A percentile compares a stretch with the other conserved stretches of the same genome.
phyloP scores from a whole-genome alignment of 2,113 vertebrate species.

The Podarcis muralis region DNA sequence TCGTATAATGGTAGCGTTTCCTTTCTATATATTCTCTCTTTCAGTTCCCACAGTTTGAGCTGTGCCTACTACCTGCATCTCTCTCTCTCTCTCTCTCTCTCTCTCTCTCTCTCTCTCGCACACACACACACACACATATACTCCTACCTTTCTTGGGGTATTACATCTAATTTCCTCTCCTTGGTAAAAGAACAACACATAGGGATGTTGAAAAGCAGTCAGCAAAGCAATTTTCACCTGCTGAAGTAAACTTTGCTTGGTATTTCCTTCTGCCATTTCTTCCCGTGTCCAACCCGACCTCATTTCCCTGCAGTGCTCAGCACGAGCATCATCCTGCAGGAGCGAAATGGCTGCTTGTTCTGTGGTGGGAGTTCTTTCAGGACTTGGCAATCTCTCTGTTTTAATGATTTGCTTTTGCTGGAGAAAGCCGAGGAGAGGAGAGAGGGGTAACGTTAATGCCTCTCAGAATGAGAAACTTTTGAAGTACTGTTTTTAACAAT shows the following conservation, averaged over 20 bases:
- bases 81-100: too few species aligned
- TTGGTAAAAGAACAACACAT: slow-evolving; percentile 16
- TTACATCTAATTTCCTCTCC: slow-evolving; percentile 6
- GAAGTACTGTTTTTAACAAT: too few species aligned
- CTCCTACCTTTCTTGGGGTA: neutral
- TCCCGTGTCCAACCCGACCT: neutral
- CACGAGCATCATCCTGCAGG: slow-evolving; percentile 21
- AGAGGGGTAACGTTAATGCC: neutral
- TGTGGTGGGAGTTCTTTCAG: slow-evolving; percentile 35
- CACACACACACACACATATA: neutral
- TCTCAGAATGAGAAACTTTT: too few species aligned
- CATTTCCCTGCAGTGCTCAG: slow-evolving; percentile 55
- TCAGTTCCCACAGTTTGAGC: neutral
- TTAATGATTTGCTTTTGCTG: slow-evolving; percentile 22
- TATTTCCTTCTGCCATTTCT: slow-evolving; percentile 32
- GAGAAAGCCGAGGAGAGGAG: slow-evolving; percentile 52
- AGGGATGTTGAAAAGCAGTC: slow-evolving; percentile 19
- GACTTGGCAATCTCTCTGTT: neutral
- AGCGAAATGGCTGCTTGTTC: slow-evolving; percentile 28
- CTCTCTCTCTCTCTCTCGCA: too few species aligned
- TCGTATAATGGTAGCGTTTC: neutral
- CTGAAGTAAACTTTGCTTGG: slow-evolving; percentile 52
- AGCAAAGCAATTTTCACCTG: slow-evolving; percentile 33
- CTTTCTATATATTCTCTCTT: neutral
- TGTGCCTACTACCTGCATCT: neutral